Percentiles rank a stretch among this genome's conserved stretches.
Evolutionary conservation across 2,797 vertebrate species (phyloP).

Genomic region (Odontamblyopus lacepedii): DNA sequence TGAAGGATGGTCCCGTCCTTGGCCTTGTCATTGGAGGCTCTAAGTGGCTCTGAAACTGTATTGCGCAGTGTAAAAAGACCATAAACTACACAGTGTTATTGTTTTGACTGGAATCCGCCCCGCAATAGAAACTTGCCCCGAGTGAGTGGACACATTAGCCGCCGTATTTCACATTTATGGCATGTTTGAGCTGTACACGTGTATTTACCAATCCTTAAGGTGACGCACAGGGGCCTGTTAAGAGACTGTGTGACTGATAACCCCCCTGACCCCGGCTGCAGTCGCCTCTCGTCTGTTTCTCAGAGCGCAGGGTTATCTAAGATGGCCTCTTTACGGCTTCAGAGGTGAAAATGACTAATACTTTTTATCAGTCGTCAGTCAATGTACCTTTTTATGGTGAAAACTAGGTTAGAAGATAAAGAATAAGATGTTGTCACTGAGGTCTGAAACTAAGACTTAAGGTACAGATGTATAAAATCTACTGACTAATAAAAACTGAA

Average conservation of each 20-base stretch:
- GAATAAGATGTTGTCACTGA: too few relatives aligned
- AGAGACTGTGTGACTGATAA: constrained; percentile 45
- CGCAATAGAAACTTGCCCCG: constrained; percentile 1
- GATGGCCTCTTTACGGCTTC: constrained; percentile 62
- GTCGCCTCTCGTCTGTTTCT: constrained; percentile 24
- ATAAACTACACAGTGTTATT: constrained; percentile 1
- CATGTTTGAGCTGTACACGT: constrained; percentile 19
- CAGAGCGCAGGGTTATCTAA: constrained; percentile 46
- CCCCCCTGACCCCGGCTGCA: constrained; percentile 31
- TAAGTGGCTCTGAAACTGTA: background rate
- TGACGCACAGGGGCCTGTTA: constrained; percentile 32
- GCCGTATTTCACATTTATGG: constrained; percentile 49
- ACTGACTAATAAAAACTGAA: too few relatives aligned
- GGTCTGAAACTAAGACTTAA: too few relatives aligned
- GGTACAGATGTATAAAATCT: too few relatives aligned
- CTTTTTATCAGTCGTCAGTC: too few relatives aligned
- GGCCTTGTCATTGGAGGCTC: background rate
- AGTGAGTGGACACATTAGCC: constrained; percentile 5
- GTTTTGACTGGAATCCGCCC: constrained; percentile 10
- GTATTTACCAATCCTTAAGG: constrained; percentile 52
- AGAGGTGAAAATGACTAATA: constrained; percentile 46
- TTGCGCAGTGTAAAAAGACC: background rate
- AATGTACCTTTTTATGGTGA: too few relatives aligned
- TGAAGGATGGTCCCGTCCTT: background rate
- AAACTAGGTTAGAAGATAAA: too few relatives aligned